Base-by-base conservation (phyloP, 1,140 invertebrate genomes). In the Drosophila paulistorum region DNA sequence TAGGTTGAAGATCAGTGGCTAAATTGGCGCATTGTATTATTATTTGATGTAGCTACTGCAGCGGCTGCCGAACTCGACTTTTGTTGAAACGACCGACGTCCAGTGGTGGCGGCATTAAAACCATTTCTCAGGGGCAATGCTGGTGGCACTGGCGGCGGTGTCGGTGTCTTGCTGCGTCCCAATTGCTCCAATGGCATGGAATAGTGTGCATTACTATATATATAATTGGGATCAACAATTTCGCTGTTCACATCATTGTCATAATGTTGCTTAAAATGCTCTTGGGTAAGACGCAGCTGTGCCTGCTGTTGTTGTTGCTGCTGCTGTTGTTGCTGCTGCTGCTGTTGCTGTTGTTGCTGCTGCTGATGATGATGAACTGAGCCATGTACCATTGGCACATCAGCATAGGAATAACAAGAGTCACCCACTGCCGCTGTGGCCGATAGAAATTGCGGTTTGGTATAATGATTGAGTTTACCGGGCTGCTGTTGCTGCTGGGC, bases 141-240 rank as follows among this genome's bases (percentile, higher is more conserved):
- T 68, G 91, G 91, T 13, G 91, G 91, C 65, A 91, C 39, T 23
- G 91, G 91, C 4, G 91, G 91, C 33, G 90, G 91, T 13, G 91
- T 91, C 0, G 91, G 91, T 5, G 91, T 91, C 71, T 91, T 90
- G 66, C 67, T 71, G 55, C 75, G 79, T 9, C 79, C 79, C 54
- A 79, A n/a, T 59, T 91, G 91, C 78, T 92, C 91, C 61, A 92
- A 39, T 1, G 91, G 91, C 83, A 92, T 59, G 7, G 91, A 92
- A 45, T 92, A 92, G 60, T 92, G 91, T 0, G 91, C 76, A 62
- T 92, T 92, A 69, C 83, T 87, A 71, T 92, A 91, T 39, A 92
- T 92, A 48, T 92, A 92, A 59, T 91, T 91, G 54, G 90, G 74
- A 65, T 91, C 90, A 65, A 91, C 69, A 14, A 89, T 77, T 57